Evolutionary conservation across 2,888 invertebrate species (phyloP), one percentile per base, ranked within the genome.

Genomic region (Melanchra persicariae): DNA sequence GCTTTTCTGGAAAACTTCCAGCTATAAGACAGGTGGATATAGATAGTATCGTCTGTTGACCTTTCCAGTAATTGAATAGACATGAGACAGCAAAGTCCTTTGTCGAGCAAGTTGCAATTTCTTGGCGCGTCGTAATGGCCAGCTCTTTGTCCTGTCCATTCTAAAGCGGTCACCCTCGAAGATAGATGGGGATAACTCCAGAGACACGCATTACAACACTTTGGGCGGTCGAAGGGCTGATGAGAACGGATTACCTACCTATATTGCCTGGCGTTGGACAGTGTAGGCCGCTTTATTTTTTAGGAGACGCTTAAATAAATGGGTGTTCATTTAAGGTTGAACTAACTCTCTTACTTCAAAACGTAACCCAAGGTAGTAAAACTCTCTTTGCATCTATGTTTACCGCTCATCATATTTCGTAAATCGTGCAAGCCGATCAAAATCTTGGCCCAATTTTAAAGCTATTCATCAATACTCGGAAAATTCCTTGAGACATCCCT

Each of bases 11-110:
- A 22, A 22, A 63, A 47, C 49, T 5, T n/a, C 24, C 49, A 72
- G n/a, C 22, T 24, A 43, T 43, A 19, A 34, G 40, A 24, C 58
- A 63, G 61, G 75, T 60, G 55, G 26, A 66, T 77, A 70, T 71
- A 84, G 76, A 84, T 82, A 83, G 80, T 83, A 74, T 82, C 83
- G 85, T 87, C 82, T 84, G 82, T 88, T 90, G 90, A 91, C 91
- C 91, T 90, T 87, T 89, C 81, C 82, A 83, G 88, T 92, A 93
- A 93, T 93, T 92, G 92, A 91, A 92, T 89, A 90, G 90, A 90
- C 89, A 89, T 92, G 92, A 93, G 87, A 91, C 90, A 89, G 90
- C 91, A 90, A 85, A 88, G 86, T 89, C 88, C 88, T 93, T 92
- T 93, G 90, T 91, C 79, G 85, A 84, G 84, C 74, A 81, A 81